These are phyloP conservation scores for Platanista minor DNA, from an alignment of 2,113 vertebrate species.

Conservation along the genomic window DNA sequence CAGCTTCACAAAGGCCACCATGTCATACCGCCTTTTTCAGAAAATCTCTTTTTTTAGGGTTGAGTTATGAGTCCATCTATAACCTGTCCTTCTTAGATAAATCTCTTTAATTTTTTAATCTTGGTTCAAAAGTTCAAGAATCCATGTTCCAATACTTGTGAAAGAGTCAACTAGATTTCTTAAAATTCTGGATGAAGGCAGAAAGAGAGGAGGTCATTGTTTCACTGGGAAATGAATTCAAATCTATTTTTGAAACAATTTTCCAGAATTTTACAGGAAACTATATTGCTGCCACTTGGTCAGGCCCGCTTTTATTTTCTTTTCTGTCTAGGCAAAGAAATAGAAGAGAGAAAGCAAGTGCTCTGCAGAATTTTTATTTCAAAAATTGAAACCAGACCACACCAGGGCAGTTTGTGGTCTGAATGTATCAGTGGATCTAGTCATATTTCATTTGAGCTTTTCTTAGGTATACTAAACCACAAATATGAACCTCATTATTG, in stretches of 20 bases:
- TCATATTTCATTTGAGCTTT: slow-evolving; percentile 68
- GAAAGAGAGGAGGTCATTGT: slow-evolving; percentile 40
- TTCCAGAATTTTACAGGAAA: slow-evolving; percentile 52
- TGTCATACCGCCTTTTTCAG: not conserved
- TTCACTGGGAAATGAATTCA: slow-evolving; percentile 41
- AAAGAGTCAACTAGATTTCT: not conserved
- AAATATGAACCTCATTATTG: slow-evolving; percentile 68
- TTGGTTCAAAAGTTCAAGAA: not conserved
- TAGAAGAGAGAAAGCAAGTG: slow-evolving; percentile 29
- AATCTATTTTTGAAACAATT: slow-evolving; percentile 56
- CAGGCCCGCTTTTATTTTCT: slow-evolving; percentile 30
- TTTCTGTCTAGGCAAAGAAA: slow-evolving; percentile 60
- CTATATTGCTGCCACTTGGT: slow-evolving; percentile 49
- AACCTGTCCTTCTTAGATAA: slow-evolving; percentile 2
- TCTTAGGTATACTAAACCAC: slow-evolving; percentile 64
- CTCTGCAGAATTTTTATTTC: slow-evolving; percentile 61
- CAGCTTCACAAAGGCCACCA: not conserved
- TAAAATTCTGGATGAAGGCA: slow-evolving; percentile 3
- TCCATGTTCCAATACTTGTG: not conserved
- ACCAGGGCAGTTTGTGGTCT: slow-evolving; percentile 56
- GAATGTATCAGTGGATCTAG: slow-evolving; percentile 69
- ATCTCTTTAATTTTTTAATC: not conserved
- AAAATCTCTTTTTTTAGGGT: not conserved
- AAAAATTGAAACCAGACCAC: slow-evolving; percentile 72
- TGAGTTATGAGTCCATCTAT: not conserved